Evolutionary conservation across 1,140 invertebrate species (phyloP).

Genomic region (Drosophila oshimai): DNA sequence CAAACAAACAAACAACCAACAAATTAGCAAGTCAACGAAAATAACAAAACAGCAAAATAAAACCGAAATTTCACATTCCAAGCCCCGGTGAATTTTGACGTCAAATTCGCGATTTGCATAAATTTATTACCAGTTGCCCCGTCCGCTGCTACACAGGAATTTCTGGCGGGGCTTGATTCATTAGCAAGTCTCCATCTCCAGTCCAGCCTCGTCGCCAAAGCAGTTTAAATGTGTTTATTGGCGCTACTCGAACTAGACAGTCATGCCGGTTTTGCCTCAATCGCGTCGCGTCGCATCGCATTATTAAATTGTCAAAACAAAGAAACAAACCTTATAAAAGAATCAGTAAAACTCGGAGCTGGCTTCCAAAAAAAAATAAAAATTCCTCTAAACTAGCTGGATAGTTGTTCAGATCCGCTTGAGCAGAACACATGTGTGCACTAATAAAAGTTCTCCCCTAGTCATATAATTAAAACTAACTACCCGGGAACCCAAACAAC

Average conservation of each 20-base stretch:
- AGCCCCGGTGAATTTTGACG: slow-evolving; percentile 59
- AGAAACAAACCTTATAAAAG: slow-evolving; percentile 20
- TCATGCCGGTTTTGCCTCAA: slow-evolving; percentile 44
- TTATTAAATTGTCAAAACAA: slow-evolving; percentile 49
- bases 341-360: neutral
- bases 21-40: slow-evolving; percentile 61
- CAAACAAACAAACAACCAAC: slow-evolving; percentile 19
- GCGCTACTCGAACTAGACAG: slow-evolving; percentile 58
- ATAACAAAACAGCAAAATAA: slow-evolving; percentile 41
- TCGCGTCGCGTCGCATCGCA: slow-evolving; percentile 55
- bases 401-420: slow-evolving; percentile 50
- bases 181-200: slow-evolving; percentile 41
- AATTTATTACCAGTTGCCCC: slow-evolving; percentile 46
- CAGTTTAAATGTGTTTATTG: slow-evolving; percentile 62
- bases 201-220: slow-evolving; percentile 14
- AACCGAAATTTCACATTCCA: slow-evolving; percentile 75
- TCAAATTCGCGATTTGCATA: slow-evolving; percentile 74
- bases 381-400: slow-evolving; percentile 20
- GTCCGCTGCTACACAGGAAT: slow-evolving; percentile 53
- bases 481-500: slow-evolving; percentile 27
- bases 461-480: neutral
- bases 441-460: neutral
- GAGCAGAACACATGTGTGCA: slow-evolving; percentile 6
- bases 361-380: slow-evolving; percentile 43
- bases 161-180: slow-evolving; percentile 70